Conservation (phyloP, 2,888 invertebrate species). For the Drosophila austrosaltans region DNA sequence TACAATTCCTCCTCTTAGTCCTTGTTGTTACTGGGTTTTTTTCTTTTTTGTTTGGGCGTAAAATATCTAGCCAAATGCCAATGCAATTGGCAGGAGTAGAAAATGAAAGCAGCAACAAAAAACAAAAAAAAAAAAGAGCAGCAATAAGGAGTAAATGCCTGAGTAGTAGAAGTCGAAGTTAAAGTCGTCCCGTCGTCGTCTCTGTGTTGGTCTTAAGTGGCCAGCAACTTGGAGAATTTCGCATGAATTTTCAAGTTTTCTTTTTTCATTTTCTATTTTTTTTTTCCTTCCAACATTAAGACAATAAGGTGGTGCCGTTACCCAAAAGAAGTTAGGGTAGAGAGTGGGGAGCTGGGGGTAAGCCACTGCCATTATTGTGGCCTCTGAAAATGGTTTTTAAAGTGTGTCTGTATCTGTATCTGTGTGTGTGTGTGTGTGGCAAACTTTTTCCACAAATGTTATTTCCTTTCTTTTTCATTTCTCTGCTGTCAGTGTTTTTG, state of each 20-base stretch:
- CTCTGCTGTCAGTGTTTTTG: conserved; percentile 7
- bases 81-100: conserved; percentile 3
- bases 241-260: conserved; percentile 64
- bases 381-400: conserved; percentile 58
- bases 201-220: conserved; percentile 30
- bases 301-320: conserved; percentile 34
- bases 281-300: conserved; percentile 36
- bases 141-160: conserved; percentile 12
- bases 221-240: conserved; percentile 48
- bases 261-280: neutral
- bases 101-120: conserved; percentile 3
- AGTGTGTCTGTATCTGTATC: conserved; percentile 37
- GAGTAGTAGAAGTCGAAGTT: conserved; percentile 18
- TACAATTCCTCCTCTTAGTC: conserved; percentile 41
- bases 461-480: conserved; percentile 15
- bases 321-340: neutral
- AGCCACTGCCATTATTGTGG: conserved; percentile 55
- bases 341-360: no score
- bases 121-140: conserved; percentile 16
- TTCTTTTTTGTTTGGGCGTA: neutral
- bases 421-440: conserved; percentile 18
- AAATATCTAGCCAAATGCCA: conserved; percentile 10
- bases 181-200: no score
- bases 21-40: neutral
- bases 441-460: conserved; percentile 22